Base-by-base conservation (phyloP, 2,888 invertebrate genomes). In the Cerastoderma edule region DNA sequence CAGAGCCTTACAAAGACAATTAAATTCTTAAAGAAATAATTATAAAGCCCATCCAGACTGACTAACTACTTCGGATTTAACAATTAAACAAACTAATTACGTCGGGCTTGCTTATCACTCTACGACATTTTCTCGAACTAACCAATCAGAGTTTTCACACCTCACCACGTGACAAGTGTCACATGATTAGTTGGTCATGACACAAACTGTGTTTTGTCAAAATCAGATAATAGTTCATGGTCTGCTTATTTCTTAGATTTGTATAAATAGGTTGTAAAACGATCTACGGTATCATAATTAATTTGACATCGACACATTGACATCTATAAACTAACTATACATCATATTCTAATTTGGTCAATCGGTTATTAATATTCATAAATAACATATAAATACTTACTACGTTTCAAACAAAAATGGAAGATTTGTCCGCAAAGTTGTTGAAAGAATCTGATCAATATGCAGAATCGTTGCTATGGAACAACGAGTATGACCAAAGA, bases 61-160 rank as follows among this genome's bases (percentile, higher is more conserved):
- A n/a, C n/a, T n/a, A n/a, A n/a, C n/a, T n/a, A n/a, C n/a, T n/a
- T n/a, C n/a, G n/a, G n/a, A n/a, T n/a, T n/a, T n/a, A n/a, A n/a
- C n/a, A n/a, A n/a, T n/a, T n/a, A n/a, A n/a, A n/a, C n/a, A n/a
- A n/a, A n/a, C n/a, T n/a, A n/a, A n/a, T n/a, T n/a, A n/a, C n/a
- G n/a, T n/a, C n/a, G n/a, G n/a, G n/a, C n/a, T n/a, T n/a, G n/a
- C n/a, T n/a, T n/a, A n/a, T n/a, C n/a, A n/a, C n/a, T n/a, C n/a
- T n/a, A n/a, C n/a, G n/a, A n/a, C n/a, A n/a, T n/a, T 53, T 24
- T 6, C 53, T 24, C 53, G 10, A n/a, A 53, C 3, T 13, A 53
- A 13, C 53, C 53, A 53, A 53, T 53, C 53, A 53, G 3, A n/a
- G 22, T 53, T 27, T 6, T 53, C 53, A 53, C 53, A 53, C 53